Evolutionary conservation across 1,140 invertebrate species (phyloP), one percentile per base, ranked within the genome.

Genomic region (Daktulosphaira vitifoliae): DNA sequence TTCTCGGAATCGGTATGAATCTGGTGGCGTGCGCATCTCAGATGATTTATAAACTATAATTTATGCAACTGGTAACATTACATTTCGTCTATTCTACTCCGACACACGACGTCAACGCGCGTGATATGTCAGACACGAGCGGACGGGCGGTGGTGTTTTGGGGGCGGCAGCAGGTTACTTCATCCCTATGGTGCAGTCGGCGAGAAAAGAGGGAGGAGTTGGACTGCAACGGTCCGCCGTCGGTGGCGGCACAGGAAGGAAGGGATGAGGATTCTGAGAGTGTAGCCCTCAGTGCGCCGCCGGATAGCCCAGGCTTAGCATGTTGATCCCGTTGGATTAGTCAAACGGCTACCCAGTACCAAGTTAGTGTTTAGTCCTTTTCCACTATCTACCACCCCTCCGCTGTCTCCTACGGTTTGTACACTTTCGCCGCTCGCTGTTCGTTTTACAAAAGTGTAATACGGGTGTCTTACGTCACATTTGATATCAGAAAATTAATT

Each of bases 211-310:
- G 56, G 56, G 56, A 46, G 56, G 56, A 62, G 56, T 62, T 62
- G 56, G 42, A 18, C 42, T n/a, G 56, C 11, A 5, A 11, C 42
- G 13, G 44, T 48, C 15, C 13, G 15, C 56, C 9, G 42, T 18
- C 54, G 39, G 6, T 38, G 39, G 23, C 39, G 54, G 53, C 39
- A 56, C 53, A 59, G 56, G 56, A 62, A 62, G 56, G 56, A 62
- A 62, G 56, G 56, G 56, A 62, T 62, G 56, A 62, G 56, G 56
- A 62, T 62, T 62, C 56, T 62, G 56, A 62, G 56, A 62, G 56
- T 62, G 56, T 62, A 39, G 56, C 56, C 56, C 56, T 62, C 56
- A 62, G 56, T 62, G 56, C 56, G 56, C 56, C 56, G 56, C 56
- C 56, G 56, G 56, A 62, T 62, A 62, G 56, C 56, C 56, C 42